Evolutionary conservation across 2,113 vertebrate genomes (phyloP), one percentile per base, ranked within the genome.

Genomic region (Apistogramma diplotaenia): DNA sequence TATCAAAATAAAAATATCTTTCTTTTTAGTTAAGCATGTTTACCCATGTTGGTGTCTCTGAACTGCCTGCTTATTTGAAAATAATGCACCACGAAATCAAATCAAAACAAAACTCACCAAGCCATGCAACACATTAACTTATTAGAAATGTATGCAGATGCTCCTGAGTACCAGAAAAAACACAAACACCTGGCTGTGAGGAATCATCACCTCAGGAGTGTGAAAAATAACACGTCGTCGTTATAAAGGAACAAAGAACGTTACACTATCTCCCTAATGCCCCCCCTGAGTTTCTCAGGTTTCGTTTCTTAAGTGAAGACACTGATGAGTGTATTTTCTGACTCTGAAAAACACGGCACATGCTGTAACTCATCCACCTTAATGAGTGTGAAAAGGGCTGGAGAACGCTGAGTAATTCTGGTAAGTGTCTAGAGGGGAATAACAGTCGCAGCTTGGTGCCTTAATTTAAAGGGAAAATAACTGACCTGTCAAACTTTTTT

Each of bases 381-480:
- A 70, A 70, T 15, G 27, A 70, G 40, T 16, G 15, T 70, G 40
- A 70, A 70, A 1, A 6, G n/a, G 49, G 25, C 62, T 29, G 25
- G 25, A 29, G 23, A 49, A 70, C 49, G 62, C 23, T 29, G 16
- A 70, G 40, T 29, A 49, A 49, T 70, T 70, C 23, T 70, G 16
- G 25, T 49, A 29, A 70, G 62, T 70, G 40, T 19, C 62, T 49
- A 8, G 62, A 29, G 40, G 62, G 40, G 40, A 70, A 49, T 46
- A 67, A 49, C 27, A 67, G 2, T 49, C 40, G 49, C 16, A 49
- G 37, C 23, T 67, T 27, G 18, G 62, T 27, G 18, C 37, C 37
- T 3, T 82, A 4, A 85, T 84, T 70, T 55, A 6, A 72, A 79
- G 55, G 55, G 27, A 35, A 57, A 89, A 82, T 85, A 76, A 83